These are phyloP conservation scores for Odobenus rosmarus DNA, from an alignment of 2,113 vertebrate genomes.

Conservation along the genomic window DNA sequence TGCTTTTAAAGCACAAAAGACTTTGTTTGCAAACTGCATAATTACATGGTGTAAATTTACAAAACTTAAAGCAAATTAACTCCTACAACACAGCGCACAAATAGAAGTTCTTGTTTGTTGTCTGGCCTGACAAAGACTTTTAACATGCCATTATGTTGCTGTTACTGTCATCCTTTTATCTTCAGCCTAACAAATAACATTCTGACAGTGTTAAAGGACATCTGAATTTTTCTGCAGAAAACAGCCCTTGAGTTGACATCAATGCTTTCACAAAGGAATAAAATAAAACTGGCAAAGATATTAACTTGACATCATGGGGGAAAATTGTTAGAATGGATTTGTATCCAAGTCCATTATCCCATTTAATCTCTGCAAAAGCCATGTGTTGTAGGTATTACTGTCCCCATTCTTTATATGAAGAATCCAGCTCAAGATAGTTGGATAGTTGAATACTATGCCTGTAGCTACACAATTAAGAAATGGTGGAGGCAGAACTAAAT, in stretches of 20 bases:
- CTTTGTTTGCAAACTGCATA: constrained; percentile 22
- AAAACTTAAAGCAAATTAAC: constrained; percentile 56
- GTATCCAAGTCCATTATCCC: neutral
- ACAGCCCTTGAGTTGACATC: constrained; percentile 50
- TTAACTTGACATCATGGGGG: constrained; percentile 12
- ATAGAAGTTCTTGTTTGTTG: neutral
- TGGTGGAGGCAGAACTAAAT: neutral
- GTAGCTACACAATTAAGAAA: neutral
- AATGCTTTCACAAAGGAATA: constrained; percentile 47
- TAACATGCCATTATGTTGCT: neutral
- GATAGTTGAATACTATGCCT: neutral
- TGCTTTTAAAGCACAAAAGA: neutral
- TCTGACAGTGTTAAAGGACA: constrained; percentile 65
- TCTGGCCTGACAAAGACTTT: constrained; percentile 37
- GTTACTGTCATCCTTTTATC: constrained; percentile 51
- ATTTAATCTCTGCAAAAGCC: neutral
- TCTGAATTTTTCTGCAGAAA: constrained; percentile 51
- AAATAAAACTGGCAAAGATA: constrained; percentile 23
- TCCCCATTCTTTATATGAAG: neutral
- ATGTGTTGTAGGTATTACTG: neutral
- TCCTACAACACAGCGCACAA: neutral
- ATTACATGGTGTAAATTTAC: neutral
- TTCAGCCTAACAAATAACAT: constrained; percentile 47
- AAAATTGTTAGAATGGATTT: constrained; percentile 34
- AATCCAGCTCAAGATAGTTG: neutral